These are phyloP conservation scores for Lomographa bimaculata DNA, from an alignment of 2,888 invertebrate species.

Conservation along the genomic window DNA sequence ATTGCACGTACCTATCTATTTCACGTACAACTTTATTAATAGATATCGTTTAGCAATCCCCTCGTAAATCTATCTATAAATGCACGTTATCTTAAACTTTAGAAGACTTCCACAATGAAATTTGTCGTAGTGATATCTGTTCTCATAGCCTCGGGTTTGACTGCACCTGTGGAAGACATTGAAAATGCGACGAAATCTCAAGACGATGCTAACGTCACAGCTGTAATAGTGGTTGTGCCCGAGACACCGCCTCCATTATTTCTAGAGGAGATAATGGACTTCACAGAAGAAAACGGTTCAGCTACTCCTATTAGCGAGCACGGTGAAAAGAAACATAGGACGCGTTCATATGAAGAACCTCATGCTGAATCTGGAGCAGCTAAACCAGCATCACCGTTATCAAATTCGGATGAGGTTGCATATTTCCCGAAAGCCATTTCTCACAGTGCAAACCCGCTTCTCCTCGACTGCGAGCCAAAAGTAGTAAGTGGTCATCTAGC, in stretches of 20 bases:
- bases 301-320: constrained; percentile 6
- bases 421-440: constrained; percentile 7
- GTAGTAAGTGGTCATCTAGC: constrained; percentile 39
- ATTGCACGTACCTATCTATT: constrained; percentile 15
- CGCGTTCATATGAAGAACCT: constrained; percentile 8
- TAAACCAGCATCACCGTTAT: constrained; percentile 5
- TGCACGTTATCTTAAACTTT: constrained; percentile 4
- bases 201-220: constrained; percentile 11
- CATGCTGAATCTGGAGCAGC: constrained; percentile 1
- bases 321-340: background rate
- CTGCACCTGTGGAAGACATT: constrained; percentile 9
- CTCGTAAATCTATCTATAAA: constrained; percentile 21
- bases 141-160: constrained; percentile 11
- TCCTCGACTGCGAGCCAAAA: constrained; percentile 45
- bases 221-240: constrained; percentile 18
- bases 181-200: constrained; percentile 6
- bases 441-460: constrained; percentile 33
- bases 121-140: constrained; percentile 19
- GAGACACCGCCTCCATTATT: constrained; percentile 6
- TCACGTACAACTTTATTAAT: background rate
- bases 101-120: constrained; percentile 24
- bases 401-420: constrained; percentile 4
- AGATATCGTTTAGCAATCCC: background rate
- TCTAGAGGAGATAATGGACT: constrained; percentile 6
- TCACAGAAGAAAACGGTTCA: constrained; percentile 1